Evolutionary conservation across 2,888 invertebrate species (phyloP).

Genomic region (Galeopsomyia nigrocyanea): DNA sequence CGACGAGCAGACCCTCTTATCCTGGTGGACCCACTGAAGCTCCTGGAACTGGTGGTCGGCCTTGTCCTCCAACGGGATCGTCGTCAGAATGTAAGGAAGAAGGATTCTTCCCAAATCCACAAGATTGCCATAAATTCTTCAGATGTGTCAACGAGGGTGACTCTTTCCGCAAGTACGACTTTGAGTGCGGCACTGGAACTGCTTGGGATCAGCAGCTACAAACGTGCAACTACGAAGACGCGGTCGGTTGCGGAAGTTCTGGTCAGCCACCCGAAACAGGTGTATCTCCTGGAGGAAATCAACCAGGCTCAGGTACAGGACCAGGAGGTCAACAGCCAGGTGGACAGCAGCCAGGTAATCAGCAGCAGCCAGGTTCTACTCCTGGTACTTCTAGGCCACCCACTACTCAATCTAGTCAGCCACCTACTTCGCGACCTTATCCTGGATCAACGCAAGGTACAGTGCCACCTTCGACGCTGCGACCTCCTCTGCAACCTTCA

Average conservation of each 20-base stretch:
- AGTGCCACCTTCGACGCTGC: background rate
- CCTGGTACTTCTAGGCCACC: conserved; percentile 2
- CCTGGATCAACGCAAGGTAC: conserved; percentile 2
- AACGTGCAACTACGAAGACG: conserved; percentile 75
- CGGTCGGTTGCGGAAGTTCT: conserved; percentile 63
- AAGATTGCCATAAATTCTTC: conserved; percentile 81
- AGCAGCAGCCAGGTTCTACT: background rate
- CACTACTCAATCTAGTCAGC: conserved; percentile 33
- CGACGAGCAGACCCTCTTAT: conserved; percentile 22
- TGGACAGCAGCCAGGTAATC: background rate
- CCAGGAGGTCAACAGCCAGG: conserved; percentile 10
- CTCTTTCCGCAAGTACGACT: conserved; percentile 71
- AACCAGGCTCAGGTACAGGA: conserved; percentile 15
- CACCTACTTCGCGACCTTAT: conserved; percentile 16
- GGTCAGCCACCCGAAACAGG: conserved; percentile 21
- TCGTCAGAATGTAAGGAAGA: conserved; percentile 65
- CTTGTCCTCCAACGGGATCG: conserved; percentile 36
- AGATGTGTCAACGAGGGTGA: conserved; percentile 78
- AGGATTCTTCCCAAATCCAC: conserved; percentile 79
- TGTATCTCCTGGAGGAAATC: conserved; percentile 16
- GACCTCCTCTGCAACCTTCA: background rate
- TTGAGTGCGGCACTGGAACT: conserved; percentile 77
- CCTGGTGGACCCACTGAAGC: conserved; percentile 13
- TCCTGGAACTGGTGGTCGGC: conserved; percentile 33
- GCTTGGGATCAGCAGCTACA: conserved; percentile 77